Conservation (phyloP, 2,113 vertebrate genomes). For the pig (Sus scrofa) region DNA sequence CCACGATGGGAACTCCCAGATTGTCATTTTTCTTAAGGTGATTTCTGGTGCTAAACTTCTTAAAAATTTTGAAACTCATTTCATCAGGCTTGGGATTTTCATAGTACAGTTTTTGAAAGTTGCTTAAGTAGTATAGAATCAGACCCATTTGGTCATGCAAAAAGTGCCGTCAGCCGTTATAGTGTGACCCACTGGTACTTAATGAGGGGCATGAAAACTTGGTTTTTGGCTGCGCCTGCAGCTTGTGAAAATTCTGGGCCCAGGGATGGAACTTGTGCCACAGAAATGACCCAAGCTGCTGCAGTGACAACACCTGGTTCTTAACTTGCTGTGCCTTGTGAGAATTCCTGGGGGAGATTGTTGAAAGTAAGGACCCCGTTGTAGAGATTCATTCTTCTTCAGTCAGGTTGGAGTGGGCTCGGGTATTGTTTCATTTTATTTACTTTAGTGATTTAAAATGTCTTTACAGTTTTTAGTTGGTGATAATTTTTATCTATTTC, state of each 20-base stretch:
- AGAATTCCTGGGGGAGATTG: not conserved
- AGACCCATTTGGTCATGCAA: not conserved
- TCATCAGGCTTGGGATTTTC: not conserved
- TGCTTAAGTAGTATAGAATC: not conserved
- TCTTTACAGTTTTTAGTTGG: not conserved
- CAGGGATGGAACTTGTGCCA: too few relatives aligned
- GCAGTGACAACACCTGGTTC: too few relatives aligned
- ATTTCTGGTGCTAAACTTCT: not conserved
- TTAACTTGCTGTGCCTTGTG: too few relatives aligned
- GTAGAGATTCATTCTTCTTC: not conserved
- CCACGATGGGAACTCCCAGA: not conserved
- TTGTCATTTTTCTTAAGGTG: not conserved
- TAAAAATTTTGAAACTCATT: not conserved
- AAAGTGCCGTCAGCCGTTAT: not conserved
- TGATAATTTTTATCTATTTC: constrained; percentile 39
- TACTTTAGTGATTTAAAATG: not conserved
- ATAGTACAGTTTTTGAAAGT: not conserved
- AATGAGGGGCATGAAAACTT: not conserved
- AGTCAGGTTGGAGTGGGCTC: not conserved
- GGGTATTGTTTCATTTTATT: not conserved
- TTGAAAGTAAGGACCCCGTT: not conserved
- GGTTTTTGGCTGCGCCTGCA: too few relatives aligned
- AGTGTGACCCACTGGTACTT: not conserved
- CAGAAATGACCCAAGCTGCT: too few relatives aligned
- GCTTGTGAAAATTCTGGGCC: too few relatives aligned